phyloP scores from a whole-genome alignment of 2,888 invertebrate genomes.

The Danaus chrysippus region DNA sequence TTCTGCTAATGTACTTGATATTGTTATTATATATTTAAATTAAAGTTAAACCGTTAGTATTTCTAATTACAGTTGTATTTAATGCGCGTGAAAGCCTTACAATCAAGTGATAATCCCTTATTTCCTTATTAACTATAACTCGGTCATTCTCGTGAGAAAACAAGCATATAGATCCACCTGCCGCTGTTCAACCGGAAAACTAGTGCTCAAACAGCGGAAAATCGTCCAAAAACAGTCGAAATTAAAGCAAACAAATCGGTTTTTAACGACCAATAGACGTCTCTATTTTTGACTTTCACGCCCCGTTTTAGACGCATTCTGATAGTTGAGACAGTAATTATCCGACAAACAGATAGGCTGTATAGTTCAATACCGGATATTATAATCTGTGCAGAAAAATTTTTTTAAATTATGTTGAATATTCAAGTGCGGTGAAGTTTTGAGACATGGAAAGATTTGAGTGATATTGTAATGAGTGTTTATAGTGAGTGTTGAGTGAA shows the following conservation, averaged over 20 bases:
- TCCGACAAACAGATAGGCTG: neutral
- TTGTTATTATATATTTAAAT: neutral
- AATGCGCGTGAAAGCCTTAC: slow-evolving; percentile 8
- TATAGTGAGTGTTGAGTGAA: slow-evolving; percentile 42
- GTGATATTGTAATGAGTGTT: slow-evolving; percentile 36
- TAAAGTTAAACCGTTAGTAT: neutral
- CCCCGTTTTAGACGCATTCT: slow-evolving; percentile 40
- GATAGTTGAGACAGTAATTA: slow-evolving; percentile 14
- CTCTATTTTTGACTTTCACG: slow-evolving; percentile 66
- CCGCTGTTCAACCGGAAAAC: slow-evolving; percentile 69
- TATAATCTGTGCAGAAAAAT: neutral
- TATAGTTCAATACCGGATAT: neutral
- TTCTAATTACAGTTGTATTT: neutral
- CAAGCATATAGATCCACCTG: slow-evolving; percentile 58
- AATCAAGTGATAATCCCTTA: slow-evolving; percentile 13
- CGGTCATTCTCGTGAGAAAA: slow-evolving; percentile 72
- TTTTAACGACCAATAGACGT: slow-evolving; percentile 53
- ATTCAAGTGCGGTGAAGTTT: slow-evolving; percentile 5
- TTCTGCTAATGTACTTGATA: neutral
- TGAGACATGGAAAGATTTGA: slow-evolving; percentile 17
- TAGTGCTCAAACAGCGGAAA: slow-evolving; percentile 72
- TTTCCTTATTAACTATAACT: slow-evolving; percentile 61
- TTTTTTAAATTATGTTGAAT: neutral
- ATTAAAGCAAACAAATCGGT: slow-evolving; percentile 64
- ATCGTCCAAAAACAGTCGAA: slow-evolving; percentile 72